Evolutionary conservation across 2,888 invertebrate species (phyloP).

Genomic region (Troides oblongomaculatus): DNA sequence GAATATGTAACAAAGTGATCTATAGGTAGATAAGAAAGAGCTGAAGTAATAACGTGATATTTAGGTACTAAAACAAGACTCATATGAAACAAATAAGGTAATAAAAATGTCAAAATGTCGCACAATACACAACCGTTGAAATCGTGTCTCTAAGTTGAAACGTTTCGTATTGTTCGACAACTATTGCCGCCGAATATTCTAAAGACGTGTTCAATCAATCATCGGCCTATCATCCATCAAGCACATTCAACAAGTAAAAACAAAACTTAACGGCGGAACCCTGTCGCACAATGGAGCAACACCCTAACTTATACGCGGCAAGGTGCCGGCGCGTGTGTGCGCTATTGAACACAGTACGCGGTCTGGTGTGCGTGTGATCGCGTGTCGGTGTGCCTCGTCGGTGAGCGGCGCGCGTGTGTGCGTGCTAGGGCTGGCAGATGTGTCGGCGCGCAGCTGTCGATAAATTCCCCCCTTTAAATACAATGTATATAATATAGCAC

Average conservation of each 20-base stretch:
- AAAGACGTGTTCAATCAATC: constrained; percentile 68
- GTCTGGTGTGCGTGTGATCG: constrained; percentile 38
- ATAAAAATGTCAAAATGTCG: constrained; percentile 19
- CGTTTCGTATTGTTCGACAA: constrained; percentile 49
- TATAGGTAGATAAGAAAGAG: not conserved
- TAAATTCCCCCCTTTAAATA: constrained; percentile 53
- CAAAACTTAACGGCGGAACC: constrained; percentile 68
- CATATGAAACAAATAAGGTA: constrained; percentile 6
- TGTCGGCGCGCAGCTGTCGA: constrained; percentile 69
- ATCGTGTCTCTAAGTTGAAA: constrained; percentile 31
- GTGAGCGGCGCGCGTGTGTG: constrained; percentile 45
- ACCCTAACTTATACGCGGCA: constrained; percentile 50
- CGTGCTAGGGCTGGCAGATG: constrained; percentile 68
- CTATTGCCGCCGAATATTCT: constrained; percentile 59
- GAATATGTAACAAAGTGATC: too few species aligned
- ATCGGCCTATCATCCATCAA: constrained; percentile 72
- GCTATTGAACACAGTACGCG: constrained; percentile 30
- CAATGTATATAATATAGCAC: constrained; percentile 67
- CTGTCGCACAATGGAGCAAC: constrained; percentile 59
- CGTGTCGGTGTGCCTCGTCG: constrained; percentile 30
- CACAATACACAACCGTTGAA: constrained; percentile 24
- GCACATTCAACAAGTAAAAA: constrained; percentile 78
- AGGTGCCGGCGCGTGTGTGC: constrained; percentile 46
- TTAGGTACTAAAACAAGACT: too few species aligned
- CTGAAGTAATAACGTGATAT: not conserved